Conservation (phyloP, 35 echinoderm and acorn worm species). For the Chiridota heheva region DNA sequence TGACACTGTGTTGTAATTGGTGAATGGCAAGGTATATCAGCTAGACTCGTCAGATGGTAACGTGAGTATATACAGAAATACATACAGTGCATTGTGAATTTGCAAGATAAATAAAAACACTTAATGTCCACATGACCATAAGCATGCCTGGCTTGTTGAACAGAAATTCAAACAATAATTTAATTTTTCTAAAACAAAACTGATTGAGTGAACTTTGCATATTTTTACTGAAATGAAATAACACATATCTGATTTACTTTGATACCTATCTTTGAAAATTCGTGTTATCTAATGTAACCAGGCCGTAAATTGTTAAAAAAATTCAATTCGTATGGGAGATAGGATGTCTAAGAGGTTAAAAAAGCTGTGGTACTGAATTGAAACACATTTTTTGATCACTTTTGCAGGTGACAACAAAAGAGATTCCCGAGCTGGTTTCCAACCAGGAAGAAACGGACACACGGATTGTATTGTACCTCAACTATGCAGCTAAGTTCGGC, state of each 20-base stretch:
- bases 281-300: not conserved
- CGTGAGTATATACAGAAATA: not conserved
- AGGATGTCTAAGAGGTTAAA: not conserved
- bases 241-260: not conserved
- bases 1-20: too few relatives aligned
- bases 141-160: not conserved
- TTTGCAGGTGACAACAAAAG: not conserved
- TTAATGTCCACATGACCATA: not conserved
- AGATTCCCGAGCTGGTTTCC: conserved; percentile 32
- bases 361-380: not conserved
- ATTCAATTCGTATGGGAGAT: too few relatives aligned
- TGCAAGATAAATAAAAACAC: not conserved
- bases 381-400: not conserved
- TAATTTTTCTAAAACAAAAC: not conserved
- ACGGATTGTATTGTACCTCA: conserved; percentile 45
- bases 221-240: not conserved
- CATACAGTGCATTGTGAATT: not conserved
- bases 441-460: conserved; percentile 72
- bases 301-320: too few relatives aligned
- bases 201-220: not conserved
- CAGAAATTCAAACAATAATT: not conserved
- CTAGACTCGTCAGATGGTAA: conserved; percentile 3
- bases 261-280: not conserved
- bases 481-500: conserved; percentile 40
- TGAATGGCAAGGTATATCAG: conserved; percentile 14